Conservation (phyloP, 1,140 invertebrate species). For the Dendroctonus valens region DNA sequence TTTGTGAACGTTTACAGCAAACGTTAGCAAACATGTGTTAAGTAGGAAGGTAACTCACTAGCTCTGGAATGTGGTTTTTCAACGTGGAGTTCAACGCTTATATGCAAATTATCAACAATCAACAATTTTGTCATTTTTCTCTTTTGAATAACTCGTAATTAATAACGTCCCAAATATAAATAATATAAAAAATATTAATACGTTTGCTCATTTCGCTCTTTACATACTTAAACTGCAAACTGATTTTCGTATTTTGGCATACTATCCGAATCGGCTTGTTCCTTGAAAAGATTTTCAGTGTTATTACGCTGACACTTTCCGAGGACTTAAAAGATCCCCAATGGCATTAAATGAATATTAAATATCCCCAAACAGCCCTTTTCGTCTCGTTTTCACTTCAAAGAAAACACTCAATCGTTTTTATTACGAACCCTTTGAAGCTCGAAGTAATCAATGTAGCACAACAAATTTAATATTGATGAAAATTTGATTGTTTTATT, state of each 20-base stretch:
- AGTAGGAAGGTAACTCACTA: too few relatives aligned
- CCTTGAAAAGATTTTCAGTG: slow-evolving; percentile 3
- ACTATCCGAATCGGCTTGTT: neutral
- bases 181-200: neutral
- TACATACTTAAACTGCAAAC: neutral
- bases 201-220: neutral
- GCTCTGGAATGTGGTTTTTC: too few relatives aligned
- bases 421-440: slow-evolving; percentile 7
- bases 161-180: neutral
- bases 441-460: neutral
- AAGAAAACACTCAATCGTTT: slow-evolving; percentile 6
- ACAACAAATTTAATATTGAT: neutral
- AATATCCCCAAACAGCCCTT: slow-evolving; percentile 2
- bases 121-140: neutral
- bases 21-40: neutral
- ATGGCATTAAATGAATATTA: slow-evolving; percentile 16
- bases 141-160: neutral
- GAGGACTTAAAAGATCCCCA: slow-evolving; percentile 6
- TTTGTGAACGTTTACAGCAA: neutral
- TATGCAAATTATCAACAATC: neutral
- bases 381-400: slow-evolving; percentile 11
- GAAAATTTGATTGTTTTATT: too few relatives aligned
- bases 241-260: neutral
- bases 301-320: slow-evolving; percentile 13
- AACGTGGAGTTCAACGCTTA: too few relatives aligned